These are phyloP conservation scores for Boloria selene DNA, from an alignment of 2,888 invertebrate genomes.

Conservation along the genomic window DNA sequence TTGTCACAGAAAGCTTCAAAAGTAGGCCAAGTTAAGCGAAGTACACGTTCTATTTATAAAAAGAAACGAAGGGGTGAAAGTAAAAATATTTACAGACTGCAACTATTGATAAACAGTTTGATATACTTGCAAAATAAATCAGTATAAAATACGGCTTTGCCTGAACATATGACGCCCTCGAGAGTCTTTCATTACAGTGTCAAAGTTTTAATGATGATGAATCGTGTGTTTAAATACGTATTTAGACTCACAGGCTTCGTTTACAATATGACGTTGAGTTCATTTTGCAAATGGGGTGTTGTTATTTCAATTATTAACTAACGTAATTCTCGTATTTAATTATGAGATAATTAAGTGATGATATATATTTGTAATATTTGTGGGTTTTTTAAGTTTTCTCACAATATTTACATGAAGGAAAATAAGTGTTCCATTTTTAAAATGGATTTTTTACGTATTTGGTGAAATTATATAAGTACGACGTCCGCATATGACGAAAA, in stretches of 20 bases:
- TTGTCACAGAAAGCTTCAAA: conserved; percentile 16
- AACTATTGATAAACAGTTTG: conserved; percentile 28
- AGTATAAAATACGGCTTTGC: conserved; percentile 40
- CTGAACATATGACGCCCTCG: conserved; percentile 49
- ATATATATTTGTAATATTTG: no score
- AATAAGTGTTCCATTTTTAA: no score
- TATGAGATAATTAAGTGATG: no score
- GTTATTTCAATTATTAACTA: neutral
- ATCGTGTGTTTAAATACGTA: conserved; percentile 56
- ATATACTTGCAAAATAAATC: conserved; percentile 33
- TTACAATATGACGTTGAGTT: conserved; percentile 14
- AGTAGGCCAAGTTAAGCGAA: conserved; percentile 26
- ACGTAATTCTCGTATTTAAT: neutral
- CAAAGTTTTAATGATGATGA: conserved; percentile 69
- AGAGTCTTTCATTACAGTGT: conserved; percentile 58
- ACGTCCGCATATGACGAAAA: no score
- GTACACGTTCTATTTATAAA: conserved; percentile 15
- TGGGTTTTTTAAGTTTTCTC: no score
- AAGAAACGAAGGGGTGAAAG: conserved; percentile 3
- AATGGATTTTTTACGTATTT: no score
- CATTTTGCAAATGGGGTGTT: conserved; percentile 5
- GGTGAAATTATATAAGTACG: no score
- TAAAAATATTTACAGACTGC: conserved; percentile 2
- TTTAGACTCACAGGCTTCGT: conserved; percentile 51
- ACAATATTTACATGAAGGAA: no score